A percentile compares a stretch with the other conserved stretches of the same genome.
phyloP scores from a whole-genome alignment of 2,113 vertebrate genomes.

The Phylloscopus trochiloides region DNA sequence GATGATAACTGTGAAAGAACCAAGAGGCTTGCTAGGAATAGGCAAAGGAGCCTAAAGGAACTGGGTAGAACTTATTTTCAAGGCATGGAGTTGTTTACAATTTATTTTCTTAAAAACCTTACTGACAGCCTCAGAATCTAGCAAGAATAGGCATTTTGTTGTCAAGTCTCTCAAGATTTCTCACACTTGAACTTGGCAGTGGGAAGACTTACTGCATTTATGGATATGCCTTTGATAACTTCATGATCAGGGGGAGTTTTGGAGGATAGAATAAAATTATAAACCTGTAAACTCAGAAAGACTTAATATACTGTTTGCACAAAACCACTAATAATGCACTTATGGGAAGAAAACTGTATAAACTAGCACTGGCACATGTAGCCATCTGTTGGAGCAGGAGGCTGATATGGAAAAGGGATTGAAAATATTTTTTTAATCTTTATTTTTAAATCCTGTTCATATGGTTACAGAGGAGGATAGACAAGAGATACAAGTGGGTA shows the following conservation, averaged over 20 bases:
- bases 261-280: conserved; percentile 28
- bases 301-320: neutral
- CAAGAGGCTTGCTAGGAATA: neutral
- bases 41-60: neutral
- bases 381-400: conserved; percentile 65
- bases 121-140: neutral
- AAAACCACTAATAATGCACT: conserved; percentile 19
- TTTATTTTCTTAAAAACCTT: neutral
- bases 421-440: conserved; percentile 68
- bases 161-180: conserved; percentile 40
- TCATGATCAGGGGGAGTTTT: neutral
- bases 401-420: conserved; percentile 13
- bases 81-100: neutral
- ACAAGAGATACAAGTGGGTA: conserved; percentile 51
- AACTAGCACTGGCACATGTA: conserved; percentile 35
- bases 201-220: conserved; percentile 2
- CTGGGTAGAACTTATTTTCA: neutral
- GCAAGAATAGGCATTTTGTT: conserved; percentile 37
- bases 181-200: neutral
- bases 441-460: conserved; percentile 69
- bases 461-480: conserved; percentile 63
- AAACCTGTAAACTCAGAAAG: conserved; percentile 26
- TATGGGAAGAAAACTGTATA: conserved; percentile 15
- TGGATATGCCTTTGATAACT: neutral
- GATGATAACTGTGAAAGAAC: neutral